A percentile compares a stretch with the other conserved stretches of the same genome.
Conservation (phyloP, 2,888 invertebrate genomes). For the Eilema caniola region DNA sequence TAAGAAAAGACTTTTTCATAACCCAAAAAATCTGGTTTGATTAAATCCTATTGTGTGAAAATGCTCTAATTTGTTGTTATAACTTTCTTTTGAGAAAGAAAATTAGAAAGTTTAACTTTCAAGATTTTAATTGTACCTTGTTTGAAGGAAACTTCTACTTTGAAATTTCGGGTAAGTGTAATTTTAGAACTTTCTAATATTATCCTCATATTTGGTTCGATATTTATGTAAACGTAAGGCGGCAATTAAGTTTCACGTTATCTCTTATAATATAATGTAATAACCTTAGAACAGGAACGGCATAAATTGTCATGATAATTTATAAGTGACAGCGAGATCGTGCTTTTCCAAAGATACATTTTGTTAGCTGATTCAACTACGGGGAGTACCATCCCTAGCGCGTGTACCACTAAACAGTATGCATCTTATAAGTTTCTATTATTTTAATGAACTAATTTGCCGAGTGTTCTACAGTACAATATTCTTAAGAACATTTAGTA, state of each 20-base stretch:
- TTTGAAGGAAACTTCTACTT: constrained; percentile 6
- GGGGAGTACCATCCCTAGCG: too few species aligned
- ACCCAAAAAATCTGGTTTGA: constrained; percentile 51
- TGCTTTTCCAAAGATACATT: too few species aligned
- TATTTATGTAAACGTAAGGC: neutral
- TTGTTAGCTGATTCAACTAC: too few species aligned
- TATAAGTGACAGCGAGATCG: neutral
- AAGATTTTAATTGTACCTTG: constrained; percentile 16
- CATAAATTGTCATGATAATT: neutral
- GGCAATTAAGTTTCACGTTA: neutral
- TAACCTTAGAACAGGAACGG: neutral
- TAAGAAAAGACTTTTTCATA: constrained; percentile 44
- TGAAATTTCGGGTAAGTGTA: neutral
- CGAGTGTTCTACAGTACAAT: neutral
- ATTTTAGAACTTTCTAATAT: neutral
- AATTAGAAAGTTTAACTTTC: constrained; percentile 7
- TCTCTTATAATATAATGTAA: neutral
- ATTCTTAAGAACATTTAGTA: neutral
- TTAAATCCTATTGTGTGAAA: constrained; percentile 45
- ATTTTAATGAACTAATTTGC: neutral
- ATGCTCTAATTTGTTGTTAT: constrained; percentile 18
- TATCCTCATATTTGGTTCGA: neutral
- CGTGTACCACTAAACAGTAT: too few species aligned
- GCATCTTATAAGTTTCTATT: neutral
- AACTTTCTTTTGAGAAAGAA: constrained; percentile 28